Evolutionary conservation across 2,113 vertebrate genomes (phyloP).

Genomic region (Callipepla squamata): DNA sequence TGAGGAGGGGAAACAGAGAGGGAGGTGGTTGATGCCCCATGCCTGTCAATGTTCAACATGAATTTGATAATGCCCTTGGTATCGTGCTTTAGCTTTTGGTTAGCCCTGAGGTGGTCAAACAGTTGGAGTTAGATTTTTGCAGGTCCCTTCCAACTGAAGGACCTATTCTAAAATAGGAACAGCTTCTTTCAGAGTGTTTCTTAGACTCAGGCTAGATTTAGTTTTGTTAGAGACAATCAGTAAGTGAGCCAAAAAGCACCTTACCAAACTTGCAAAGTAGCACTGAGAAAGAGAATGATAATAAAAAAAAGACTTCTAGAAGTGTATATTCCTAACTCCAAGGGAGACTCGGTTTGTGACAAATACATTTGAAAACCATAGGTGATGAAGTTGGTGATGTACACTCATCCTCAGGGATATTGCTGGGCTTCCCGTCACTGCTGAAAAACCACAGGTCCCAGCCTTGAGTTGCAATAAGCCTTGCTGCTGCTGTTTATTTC

Average conservation of each 20-base stretch:
- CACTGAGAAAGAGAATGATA: background rate
- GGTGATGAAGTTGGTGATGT: background rate
- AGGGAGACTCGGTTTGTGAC: background rate
- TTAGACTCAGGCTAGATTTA: background rate
- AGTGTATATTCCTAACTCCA: background rate
- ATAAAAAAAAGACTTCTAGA: background rate
- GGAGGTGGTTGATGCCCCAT: background rate
- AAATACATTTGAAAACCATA: background rate
- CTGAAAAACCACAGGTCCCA: background rate
- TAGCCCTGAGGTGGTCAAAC: background rate
- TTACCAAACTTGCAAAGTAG: background rate
- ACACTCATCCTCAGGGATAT: rapidly evolving
- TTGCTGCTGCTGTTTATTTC: background rate
- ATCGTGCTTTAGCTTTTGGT: background rate
- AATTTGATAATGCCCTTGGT: background rate
- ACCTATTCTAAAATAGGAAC: background rate
- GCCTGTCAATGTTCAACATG: background rate
- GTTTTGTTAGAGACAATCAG: background rate
- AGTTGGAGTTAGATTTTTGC: background rate
- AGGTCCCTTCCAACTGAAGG: background rate
- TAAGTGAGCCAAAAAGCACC: background rate
- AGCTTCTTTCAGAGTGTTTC: background rate
- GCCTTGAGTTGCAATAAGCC: background rate
- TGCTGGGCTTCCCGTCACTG: rapidly evolving
- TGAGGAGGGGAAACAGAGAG: background rate